These are phyloP conservation scores for Drosophila melanosoma DNA, from an alignment of 2,888 invertebrate genomes.

Conservation along the genomic window DNA sequence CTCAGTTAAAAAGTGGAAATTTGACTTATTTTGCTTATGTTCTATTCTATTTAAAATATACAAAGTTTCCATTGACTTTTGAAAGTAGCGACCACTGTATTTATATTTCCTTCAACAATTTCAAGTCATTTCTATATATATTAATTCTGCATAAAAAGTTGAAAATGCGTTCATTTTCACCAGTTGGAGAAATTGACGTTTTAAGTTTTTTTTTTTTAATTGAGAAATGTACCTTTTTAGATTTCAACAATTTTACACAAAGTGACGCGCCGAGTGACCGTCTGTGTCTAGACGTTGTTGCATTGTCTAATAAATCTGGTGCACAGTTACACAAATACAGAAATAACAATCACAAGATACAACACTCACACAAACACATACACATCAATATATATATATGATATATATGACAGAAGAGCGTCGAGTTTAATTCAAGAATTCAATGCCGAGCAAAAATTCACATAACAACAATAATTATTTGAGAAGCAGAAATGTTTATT, in stretches of 20 bases:
- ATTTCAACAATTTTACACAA: neutral
- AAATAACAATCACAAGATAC: neutral
- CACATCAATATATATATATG: neutral
- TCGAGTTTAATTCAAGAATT: constrained; percentile 3
- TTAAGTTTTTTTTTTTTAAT: too few species aligned
- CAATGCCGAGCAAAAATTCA: constrained; percentile 28
- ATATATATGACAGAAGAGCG: constrained; percentile 2
- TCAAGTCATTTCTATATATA: too few species aligned
- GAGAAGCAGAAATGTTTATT: neutral
- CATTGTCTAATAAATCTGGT: constrained; percentile 20
- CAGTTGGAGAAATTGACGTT: too few species aligned
- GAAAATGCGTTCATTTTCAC: too few species aligned
- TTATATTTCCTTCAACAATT: neutral
- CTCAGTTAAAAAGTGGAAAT: neutral
- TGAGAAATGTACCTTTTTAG: too few species aligned
- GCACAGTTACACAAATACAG: constrained; percentile 14
- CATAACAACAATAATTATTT: neutral
- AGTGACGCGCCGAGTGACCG: constrained; percentile 2
- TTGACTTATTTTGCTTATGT: too few species aligned
- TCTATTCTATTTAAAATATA: too few species aligned
- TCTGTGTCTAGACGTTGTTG: constrained; percentile 4
- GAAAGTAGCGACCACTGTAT: neutral
- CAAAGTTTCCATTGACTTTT: neutral
- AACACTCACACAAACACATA: neutral
- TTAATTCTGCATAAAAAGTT: too few species aligned